Evolutionary conservation across 2,113 vertebrate genomes (phyloP), one percentile per base, ranked within the genome.

Genomic region (Bungarus multicinctus): DNA sequence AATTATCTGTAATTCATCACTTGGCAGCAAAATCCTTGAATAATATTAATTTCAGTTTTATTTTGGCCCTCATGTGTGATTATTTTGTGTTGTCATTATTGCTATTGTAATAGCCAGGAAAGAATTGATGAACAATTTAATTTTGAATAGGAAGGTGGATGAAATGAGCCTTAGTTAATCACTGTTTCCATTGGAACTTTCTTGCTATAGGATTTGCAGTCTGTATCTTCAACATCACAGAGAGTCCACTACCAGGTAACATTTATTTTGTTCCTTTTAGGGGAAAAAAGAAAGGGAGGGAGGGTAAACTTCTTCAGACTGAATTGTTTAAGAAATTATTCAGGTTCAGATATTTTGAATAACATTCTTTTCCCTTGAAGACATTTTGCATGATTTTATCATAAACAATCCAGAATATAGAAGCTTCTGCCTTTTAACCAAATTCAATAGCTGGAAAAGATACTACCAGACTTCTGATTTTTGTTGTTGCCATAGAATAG

Each of bases 171-270:
- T 87, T 64, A 50, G 39, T 12, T 92, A 27, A 92, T 54, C 23
- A 10, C 91, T 87, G 30, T 90, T 20, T 14, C 12, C 6, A 1
- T 90, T 64, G 94, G 64, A 20, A 94, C 91, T 95, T 95, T 60
- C 43, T 97, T 30, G 52, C 93, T n/a, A 93, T 91, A 98, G 98
- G 98, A 98, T 92, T 96, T 98, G 90, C 98, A 97, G 89, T 97
- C 97, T 0, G 97, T 97, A 95, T 96, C 97, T 93, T 97, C 97
- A 96, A 93, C 95, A 91, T 98, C 98, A 87, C 98, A 99, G 95
- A 98, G 98, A 98, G 98, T 99, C 98, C 99, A 99, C 96, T 99
- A 99, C 87, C 99, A 99, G 99, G 99, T 99, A 98, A 98, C 94
- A 93, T 23, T 92, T 94, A 69, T 91, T 45, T 93, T 86, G 12